A percentile compares a stretch with the other conserved stretches of the same genome.
phyloP scores from a whole-genome alignment of 2,113 vertebrate species.

The Nanorana parkeri region DNA sequence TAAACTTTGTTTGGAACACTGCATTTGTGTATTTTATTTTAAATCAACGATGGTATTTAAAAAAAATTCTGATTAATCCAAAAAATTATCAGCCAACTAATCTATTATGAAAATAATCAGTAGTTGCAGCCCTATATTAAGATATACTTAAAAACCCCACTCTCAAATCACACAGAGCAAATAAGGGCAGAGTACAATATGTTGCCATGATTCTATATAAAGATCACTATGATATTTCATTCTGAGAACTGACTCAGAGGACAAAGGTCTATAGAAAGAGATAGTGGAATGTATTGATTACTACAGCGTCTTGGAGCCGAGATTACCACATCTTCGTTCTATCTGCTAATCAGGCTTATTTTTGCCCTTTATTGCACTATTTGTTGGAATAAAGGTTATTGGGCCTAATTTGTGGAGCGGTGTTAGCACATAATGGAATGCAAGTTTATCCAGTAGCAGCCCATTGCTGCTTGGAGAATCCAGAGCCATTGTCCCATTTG shows the following conservation, averaged over 20 bases:
- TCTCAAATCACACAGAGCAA: neutral
- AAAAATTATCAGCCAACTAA: no score
- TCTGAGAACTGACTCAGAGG: neutral
- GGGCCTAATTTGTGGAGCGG: no score
- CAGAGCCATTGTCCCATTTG: no score
- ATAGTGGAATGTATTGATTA: slow-evolving; percentile 42
- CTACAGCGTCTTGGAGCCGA: slow-evolving; percentile 4
- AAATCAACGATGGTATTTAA: no score
- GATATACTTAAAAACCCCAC: neutral
- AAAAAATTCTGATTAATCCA: no score
- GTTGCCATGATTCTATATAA: neutral
- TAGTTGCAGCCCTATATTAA: no score
- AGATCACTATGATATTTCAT: neutral
- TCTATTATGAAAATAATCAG: no score
- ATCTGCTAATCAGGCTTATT: neutral
- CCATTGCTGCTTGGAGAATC: no score
- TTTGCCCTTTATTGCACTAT: slow-evolving; percentile 25
- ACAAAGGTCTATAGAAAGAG: slow-evolving; percentile 40
- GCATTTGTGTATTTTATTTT: no score
- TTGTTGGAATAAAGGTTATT: slow-evolving; percentile 41
- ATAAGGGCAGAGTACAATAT: neutral
- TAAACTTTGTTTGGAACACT: no score
- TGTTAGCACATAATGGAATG: no score
- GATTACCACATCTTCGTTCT: neutral
- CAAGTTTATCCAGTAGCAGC: no score